Base-by-base conservation (phyloP, 53 echinoderm and acorn worm genomes). In the Temnopleurus reevesii region DNA sequence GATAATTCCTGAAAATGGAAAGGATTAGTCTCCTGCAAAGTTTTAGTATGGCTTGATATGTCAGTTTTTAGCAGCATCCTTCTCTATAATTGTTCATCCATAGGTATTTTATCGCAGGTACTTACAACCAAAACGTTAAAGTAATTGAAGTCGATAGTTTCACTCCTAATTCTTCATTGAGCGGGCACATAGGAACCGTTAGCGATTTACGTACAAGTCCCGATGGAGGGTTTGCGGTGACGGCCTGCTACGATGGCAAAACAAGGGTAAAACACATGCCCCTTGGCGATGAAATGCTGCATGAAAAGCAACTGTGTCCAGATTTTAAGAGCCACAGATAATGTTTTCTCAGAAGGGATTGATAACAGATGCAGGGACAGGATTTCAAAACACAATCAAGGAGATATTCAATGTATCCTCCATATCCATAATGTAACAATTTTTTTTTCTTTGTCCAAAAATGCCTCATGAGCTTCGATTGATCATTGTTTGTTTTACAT, bases 41-140 rank as follows among this genome's bases (percentile, higher is more conserved):
- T n/a, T n/a, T n/a, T n/a, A n/a, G n/a, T n/a, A n/a, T n/a, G n/a
- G n/a, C n/a, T n/a, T n/a, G n/a, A n/a, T n/a, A n/a, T n/a, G n/a
- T n/a, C n/a, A n/a, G n/a, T n/a, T n/a, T n/a, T n/a, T n/a, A n/a
- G n/a, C n/a, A n/a, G n/a, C n/a, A n/a, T n/a, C n/a, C n/a, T 60
- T 8, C 60, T 27, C 25, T 2, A 28, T 6, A 31, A 41, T n/a
- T 71, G 23, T 30, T n/a, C 41, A 43, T 71, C 71, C 71, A 71
- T 71, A 8, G 3, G n/a, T 63, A 2, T 58, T 58, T 27, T 12
- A 5, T 34, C 33, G 23, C 76, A 94, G 94, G 94, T 61, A 94
- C 94, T 53, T 94, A 94, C 86, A 94, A 94, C 86, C 89, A 92
- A 76, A 94, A 94, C 77, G 82, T 89, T 43, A 76, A 90, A 53